Percentiles rank a stretch among this genome's conserved stretches.
phyloP scores from a whole-genome alignment of 2,888 invertebrate genomes.

The Sepioteuthis lessoniana region DNA sequence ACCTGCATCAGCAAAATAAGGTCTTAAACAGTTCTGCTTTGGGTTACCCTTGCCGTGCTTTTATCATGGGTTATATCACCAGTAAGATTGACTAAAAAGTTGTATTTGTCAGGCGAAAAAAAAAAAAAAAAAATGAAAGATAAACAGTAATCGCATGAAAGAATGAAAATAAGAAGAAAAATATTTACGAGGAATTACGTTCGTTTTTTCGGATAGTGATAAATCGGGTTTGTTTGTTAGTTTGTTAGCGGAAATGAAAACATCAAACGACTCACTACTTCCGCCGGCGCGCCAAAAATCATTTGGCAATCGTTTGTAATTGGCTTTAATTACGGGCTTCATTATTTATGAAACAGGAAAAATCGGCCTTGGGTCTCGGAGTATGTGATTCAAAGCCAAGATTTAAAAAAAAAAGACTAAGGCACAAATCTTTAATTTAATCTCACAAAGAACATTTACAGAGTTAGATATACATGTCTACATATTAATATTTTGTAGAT shows the following conservation, averaged over 20 bases:
- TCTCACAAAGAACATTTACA: not conserved
- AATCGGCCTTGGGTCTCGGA: not conserved
- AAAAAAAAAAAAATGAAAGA: not conserved
- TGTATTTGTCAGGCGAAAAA: no score
- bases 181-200: not conserved
- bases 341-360: constrained; percentile 39
- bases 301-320: not conserved
- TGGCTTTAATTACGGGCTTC: constrained; percentile 42
- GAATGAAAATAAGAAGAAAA: not conserved
- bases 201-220: not conserved
- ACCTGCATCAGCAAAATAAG: no score
- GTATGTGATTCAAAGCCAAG: not conserved
- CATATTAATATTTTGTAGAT: no score
- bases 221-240: not conserved
- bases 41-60: no score
- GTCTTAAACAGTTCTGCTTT: no score
- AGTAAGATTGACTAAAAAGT: no score
- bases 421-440: not conserved
- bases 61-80: no score
- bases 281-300: constrained; percentile 41
- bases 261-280: not conserved
- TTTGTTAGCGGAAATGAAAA: not conserved
- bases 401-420: not conserved
- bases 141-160: not conserved
- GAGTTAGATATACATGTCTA: not conserved